Evolutionary conservation across 2,888 invertebrate species (phyloP).

Genomic region (Xanthorhoe spadicearia): DNA sequence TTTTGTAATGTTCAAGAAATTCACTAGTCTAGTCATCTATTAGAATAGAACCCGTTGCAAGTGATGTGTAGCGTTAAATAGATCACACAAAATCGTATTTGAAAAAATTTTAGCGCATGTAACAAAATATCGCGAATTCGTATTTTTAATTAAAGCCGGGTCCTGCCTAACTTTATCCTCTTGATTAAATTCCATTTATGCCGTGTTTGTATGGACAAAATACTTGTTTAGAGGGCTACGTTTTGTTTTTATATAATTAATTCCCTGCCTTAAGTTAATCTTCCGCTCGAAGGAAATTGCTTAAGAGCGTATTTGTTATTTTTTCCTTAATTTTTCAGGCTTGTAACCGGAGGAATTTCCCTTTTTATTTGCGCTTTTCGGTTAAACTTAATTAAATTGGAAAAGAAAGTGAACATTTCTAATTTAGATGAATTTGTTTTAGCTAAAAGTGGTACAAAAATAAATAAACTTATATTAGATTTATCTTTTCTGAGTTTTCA

Average conservation of each 20-base stretch:
- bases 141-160: constrained; percentile 51
- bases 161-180: constrained; percentile 43
- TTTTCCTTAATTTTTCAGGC: constrained; percentile 34
- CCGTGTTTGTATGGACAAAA: constrained; percentile 44
- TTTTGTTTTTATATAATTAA: constrained; percentile 47
- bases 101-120: constrained; percentile 41
- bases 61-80: constrained; percentile 3
- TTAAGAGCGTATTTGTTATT: constrained; percentile 28
- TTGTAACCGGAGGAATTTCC: constrained; percentile 25
- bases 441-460: too few relatives aligned
- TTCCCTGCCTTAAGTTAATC: constrained; percentile 43
- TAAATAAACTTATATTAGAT: too few relatives aligned
- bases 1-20: too few relatives aligned
- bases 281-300: constrained; percentile 38
- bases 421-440: neutral
- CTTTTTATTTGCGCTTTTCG: constrained; percentile 19
- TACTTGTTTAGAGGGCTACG: constrained; percentile 41
- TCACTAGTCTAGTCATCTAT: too few relatives aligned
- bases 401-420: constrained; percentile 10
- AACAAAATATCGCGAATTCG: constrained; percentile 44
- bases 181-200: constrained; percentile 54
- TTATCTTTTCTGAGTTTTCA: too few relatives aligned
- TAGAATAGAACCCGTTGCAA: neutral
- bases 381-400: constrained; percentile 29
- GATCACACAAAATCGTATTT: constrained; percentile 22